Base-by-base conservation (phyloP, 53 echinoderm and acorn worm species). In the Crossaster papposus region DNA sequence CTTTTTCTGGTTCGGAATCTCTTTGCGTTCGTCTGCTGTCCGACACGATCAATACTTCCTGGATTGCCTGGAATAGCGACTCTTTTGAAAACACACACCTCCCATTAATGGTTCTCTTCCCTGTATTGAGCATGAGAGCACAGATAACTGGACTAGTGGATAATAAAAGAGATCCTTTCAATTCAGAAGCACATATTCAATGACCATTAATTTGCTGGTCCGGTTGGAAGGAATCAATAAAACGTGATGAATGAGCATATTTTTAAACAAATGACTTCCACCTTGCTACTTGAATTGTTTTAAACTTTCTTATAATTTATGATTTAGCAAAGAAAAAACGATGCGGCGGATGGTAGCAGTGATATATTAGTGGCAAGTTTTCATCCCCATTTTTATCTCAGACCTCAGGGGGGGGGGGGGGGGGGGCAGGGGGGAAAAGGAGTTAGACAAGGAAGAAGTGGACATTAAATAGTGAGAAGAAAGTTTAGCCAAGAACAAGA, bases 231-330 rank as follows among this genome's bases (percentile, higher is more conserved):
- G n/a, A n/a, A n/a, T n/a, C n/a, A n/a, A n/a, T n/a, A n/a, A n/a
- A 85, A 20, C 30, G 72, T 51, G 50, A 85, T 85, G 85, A 85
- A 85, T 72, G 85, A 85, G 73, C 83, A 70, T 52, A 64, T 2
- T 72, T 72, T 44, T 37, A 30, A 72, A 72, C 53, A 30, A 85
- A 85, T 31, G 20, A 73, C 73, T 85, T 85, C 85, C 85, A 73
- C 31, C 85, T 54, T 30, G 72, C 85, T 85, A 72, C 85, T 85
- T 72, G 85, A 85, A 85, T 72, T 85, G 73, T 15, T 52, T 78
- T 79, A 14, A 79, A 79, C 35, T 58, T 81, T 26, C 2, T 68
- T n/a, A n/a, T n/a, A n/a, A 23, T 2, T 68, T 68, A 18, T 44
- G 44, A 44, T 9, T 44, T 5, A 44, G 44, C 44, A 44, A 44